Conservation (phyloP, 37 sponge, comb jelly and placozoan genomes). For the Chondrosia reniformis region DNA sequence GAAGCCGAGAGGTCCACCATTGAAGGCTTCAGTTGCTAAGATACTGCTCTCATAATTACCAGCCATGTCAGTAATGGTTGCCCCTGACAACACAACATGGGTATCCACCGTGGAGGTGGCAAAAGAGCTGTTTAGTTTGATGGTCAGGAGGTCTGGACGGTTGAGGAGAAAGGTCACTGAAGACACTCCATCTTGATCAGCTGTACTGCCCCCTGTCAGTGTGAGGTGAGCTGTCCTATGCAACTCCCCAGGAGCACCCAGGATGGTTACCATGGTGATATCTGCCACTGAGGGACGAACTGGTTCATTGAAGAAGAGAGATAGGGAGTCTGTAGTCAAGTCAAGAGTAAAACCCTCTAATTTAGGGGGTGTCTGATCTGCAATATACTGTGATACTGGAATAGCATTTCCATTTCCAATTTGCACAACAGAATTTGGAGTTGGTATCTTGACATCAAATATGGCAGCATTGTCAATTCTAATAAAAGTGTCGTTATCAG, state of each 20-base stretch:
- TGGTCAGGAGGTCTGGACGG: conserved; percentile 35
- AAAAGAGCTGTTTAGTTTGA: conserved; percentile 57
- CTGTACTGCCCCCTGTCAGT: conserved; percentile 49
- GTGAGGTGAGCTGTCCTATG: neutral
- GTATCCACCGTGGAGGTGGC: conserved; percentile 40
- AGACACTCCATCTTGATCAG: conserved; percentile 35
- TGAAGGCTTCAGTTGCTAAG: neutral
- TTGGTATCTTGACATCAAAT: conserved; percentile 58
- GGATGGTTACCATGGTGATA: conserved; percentile 52
- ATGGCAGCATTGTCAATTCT: conserved; percentile 40
- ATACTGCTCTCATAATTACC: conserved; percentile 50
- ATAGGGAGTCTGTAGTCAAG: conserved; percentile 45
- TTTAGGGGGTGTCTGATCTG: conserved; percentile 63
- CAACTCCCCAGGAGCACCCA: conserved; percentile 8
- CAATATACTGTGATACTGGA: conserved; percentile 41
- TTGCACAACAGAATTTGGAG: conserved; percentile 48
- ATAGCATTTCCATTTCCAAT: conserved; percentile 47
- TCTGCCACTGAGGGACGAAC: conserved; percentile 69
- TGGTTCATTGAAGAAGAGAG: conserved; percentile 75
- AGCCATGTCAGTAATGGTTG: conserved; percentile 70
- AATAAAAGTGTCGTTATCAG: conserved; percentile 59
- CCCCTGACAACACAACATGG: conserved; percentile 44
- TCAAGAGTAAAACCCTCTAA: conserved; percentile 53
- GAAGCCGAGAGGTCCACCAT: neutral
- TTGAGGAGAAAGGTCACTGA: conserved; percentile 33